Evolutionary conservation across 2,113 vertebrate genomes (phyloP).

Genomic region (Oriolus oriolus): DNA sequence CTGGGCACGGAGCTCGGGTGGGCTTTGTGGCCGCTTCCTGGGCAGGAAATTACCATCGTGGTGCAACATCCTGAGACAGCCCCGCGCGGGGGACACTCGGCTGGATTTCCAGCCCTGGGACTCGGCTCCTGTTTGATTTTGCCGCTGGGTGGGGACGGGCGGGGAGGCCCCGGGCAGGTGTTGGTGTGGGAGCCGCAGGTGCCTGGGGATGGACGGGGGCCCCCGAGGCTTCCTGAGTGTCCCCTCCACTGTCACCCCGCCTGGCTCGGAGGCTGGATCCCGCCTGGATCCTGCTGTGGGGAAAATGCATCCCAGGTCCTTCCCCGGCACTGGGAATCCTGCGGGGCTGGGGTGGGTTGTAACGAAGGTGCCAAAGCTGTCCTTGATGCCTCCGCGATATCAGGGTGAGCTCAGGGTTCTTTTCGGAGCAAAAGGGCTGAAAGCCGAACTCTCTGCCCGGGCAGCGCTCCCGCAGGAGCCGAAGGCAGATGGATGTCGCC

Average conservation of each 20-base stretch:
- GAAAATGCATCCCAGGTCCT: neutral
- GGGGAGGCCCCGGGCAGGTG: neutral
- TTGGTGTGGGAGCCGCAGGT: neutral
- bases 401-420: neutral
- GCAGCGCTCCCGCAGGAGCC: neutral
- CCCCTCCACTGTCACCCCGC: fast-evolving
- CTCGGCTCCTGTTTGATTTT: neutral
- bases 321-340: neutral
- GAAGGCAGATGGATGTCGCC: neutral
- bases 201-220: neutral
- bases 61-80: constrained; percentile 51
- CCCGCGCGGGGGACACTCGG: neutral
- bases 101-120: neutral
- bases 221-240: neutral
- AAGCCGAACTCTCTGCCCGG: neutral
- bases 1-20: neutral
- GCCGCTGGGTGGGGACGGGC: fast-evolving
- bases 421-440: neutral
- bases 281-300: neutral
- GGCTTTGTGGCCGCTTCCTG: neutral
- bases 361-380: neutral
- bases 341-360: neutral
- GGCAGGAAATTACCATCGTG: constrained; percentile 61
- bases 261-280: neutral
- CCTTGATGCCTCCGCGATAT: fast-evolving